Conservation (phyloP, 1,140 invertebrate genomes). For the Penaeus chinensis region DNA sequence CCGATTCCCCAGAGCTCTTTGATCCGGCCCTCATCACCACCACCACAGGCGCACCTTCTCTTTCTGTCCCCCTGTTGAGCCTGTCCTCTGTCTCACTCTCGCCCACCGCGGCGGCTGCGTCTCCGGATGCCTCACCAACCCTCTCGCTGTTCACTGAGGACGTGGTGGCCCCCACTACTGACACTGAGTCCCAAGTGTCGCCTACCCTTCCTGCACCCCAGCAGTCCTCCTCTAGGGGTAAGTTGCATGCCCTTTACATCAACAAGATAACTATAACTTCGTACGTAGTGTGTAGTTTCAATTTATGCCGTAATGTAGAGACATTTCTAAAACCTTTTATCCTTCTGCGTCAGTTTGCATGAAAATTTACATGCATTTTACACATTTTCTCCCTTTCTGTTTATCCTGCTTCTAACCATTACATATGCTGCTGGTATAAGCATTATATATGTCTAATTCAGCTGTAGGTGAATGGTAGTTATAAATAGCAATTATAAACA, state of each 20-base stretch:
- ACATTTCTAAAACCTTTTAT: no score
- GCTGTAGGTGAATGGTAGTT: no score
- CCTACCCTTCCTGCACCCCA: constrained; percentile 1
- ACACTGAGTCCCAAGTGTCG: background rate
- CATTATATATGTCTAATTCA: no score
- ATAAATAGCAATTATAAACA: no score
- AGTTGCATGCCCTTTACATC: background rate
- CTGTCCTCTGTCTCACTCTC: constrained; percentile 33
- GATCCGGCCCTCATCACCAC: constrained; percentile 50
- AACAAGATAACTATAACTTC: background rate
- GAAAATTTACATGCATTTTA: no score
- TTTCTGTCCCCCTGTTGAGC: constrained; percentile 42
- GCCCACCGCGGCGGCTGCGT: constrained; percentile 37
- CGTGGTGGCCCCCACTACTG: constrained; percentile 27
- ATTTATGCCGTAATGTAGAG: no score
- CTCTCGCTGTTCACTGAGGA: constrained; percentile 33
- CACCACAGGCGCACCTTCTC: constrained; percentile 39
- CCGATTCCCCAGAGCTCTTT: constrained; percentile 64
- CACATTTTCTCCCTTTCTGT: no score
- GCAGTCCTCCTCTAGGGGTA: background rate
- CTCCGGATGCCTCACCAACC: constrained; percentile 21
- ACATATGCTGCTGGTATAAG: no score
- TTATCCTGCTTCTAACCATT: no score
- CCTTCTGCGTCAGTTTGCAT: no score
- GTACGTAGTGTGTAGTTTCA: no score